Evolutionary conservation across 2,113 vertebrate species (phyloP).

Genomic region (Antennarius striatus): DNA sequence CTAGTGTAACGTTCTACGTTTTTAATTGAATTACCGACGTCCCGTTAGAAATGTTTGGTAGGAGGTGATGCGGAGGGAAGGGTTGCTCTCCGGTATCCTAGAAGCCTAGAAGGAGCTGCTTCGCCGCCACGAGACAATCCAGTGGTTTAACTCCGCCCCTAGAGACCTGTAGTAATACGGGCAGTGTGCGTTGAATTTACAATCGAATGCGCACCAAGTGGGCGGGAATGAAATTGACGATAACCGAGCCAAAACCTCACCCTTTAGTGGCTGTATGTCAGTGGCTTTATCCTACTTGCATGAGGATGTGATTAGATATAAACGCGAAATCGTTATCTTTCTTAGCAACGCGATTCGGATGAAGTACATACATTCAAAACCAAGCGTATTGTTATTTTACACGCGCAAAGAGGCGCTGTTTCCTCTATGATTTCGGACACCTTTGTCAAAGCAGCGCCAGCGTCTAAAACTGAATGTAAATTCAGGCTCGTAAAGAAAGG

Average conservation of each 20-base stretch:
- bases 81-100: neutral
- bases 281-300: too few species aligned
- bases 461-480: neutral
- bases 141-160: slow-evolving; percentile 66
- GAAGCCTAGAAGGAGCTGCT: neutral
- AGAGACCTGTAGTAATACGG: neutral
- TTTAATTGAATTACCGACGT: neutral
- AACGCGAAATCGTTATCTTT: neutral
- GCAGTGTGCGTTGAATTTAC: neutral
- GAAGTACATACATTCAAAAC: too few species aligned
- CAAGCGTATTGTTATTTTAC: too few species aligned
- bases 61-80: slow-evolving; percentile 6
- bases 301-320: neutral
- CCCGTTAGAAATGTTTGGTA: slow-evolving; percentile 8
- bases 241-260: too few species aligned
- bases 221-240: too few species aligned
- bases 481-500: neutral
- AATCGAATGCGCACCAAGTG: too few species aligned
- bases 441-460: too few species aligned
- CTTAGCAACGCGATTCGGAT: neutral
- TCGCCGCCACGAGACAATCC: slow-evolving; percentile 64
- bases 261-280: too few species aligned
- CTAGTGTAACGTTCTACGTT: neutral
- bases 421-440: too few species aligned
- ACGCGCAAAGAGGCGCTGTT: too few species aligned